Evolutionary conservation across 30 jellyfish, hydroid and myxozoan genomes (phyloP).

Genomic region (Turritopsis rubra): DNA sequence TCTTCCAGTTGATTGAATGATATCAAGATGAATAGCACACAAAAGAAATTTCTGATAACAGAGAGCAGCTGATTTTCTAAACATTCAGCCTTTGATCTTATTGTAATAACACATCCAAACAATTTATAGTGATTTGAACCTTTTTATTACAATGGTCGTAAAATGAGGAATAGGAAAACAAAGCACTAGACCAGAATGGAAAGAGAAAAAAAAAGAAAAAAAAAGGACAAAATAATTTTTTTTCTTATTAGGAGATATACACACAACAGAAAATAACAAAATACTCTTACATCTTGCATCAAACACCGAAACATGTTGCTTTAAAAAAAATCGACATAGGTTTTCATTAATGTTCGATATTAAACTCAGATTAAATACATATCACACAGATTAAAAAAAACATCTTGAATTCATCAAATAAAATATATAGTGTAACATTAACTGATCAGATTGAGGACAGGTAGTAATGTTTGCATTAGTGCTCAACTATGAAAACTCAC

Average conservation of each 20-base stretch:
- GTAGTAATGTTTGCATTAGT: background rate
- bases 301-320: background rate
- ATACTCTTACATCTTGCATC: background rate
- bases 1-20: background rate
- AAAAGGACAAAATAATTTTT: background rate
- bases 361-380: background rate
- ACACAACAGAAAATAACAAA: background rate
- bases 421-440: background rate
- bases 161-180: background rate
- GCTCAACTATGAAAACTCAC: background rate
- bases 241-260: background rate
- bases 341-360: background rate
- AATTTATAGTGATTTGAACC: background rate
- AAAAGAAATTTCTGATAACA: conserved; percentile 2
- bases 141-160: background rate
- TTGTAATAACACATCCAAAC: background rate
- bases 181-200: background rate
- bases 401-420: background rate
- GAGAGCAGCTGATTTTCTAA: conserved; percentile 12
- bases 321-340: background rate
- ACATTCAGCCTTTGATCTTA: background rate
- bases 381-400: background rate
- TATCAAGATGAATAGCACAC: background rate
- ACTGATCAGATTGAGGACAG: background rate
- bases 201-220: too few species aligned